phyloP scores from a whole-genome alignment of 2,888 invertebrate genomes.

The Quadroppia sp. region DNA sequence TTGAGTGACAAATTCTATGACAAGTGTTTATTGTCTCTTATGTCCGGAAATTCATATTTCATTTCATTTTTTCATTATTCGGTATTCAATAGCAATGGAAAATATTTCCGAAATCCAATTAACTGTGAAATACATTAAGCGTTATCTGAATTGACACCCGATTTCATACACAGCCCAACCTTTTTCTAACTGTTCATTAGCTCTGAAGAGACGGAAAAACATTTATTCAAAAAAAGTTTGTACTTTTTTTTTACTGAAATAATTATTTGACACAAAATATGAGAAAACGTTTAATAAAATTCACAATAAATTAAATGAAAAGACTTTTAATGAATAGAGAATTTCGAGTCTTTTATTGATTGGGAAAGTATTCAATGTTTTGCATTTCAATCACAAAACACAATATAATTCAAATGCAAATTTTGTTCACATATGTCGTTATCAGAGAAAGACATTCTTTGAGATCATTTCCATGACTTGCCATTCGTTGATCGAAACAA shows the following conservation, averaged over 20 bases:
- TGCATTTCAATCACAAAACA: not conserved
- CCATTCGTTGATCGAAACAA: not conserved
- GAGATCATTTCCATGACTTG: not conserved
- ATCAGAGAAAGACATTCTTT: conserved; percentile 11
- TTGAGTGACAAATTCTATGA: not conserved
- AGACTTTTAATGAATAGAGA: too few species aligned
- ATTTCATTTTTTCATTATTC: not conserved
- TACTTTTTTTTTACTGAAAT: too few species aligned
- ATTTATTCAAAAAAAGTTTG: not conserved
- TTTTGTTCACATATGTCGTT: not conserved
- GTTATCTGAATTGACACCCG: not conserved
- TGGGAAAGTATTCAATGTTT: too few species aligned
- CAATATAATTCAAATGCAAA: not conserved
- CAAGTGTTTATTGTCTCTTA: not conserved
- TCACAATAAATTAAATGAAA: too few species aligned
- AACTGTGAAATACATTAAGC: too few species aligned
- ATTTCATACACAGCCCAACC: not conserved
- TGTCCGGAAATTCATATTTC: conserved; percentile 3
- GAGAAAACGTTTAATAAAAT: too few species aligned
- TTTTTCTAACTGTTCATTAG: not conserved
- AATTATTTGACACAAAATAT: too few species aligned
- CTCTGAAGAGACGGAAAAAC: not conserved
- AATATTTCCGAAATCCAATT: too few species aligned
- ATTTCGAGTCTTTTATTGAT: too few species aligned
- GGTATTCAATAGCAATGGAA: not conserved